Conservation (phyloP, 2,797 vertebrate genomes). For the Peromyscus melanophrys region DNA sequence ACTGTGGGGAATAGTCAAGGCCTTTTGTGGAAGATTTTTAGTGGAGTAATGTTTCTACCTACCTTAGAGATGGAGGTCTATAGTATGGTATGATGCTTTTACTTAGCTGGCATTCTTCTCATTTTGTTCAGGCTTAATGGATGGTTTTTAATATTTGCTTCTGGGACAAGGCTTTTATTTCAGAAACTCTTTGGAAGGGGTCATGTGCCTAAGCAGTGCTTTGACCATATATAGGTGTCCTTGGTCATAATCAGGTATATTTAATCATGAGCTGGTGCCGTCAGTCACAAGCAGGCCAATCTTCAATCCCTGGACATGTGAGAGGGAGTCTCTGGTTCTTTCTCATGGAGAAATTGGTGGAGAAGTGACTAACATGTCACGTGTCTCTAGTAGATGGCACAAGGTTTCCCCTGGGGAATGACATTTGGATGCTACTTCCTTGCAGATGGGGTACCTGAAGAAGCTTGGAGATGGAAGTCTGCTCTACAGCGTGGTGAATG, state of each 20-base stretch:
- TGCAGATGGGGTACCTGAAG: conserved; percentile 96
- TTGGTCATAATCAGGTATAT: neutral
- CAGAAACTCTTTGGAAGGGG: neutral
- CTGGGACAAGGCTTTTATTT: neutral
- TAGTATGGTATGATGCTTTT: rapidly evolving
- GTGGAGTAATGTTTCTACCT: rapidly evolving
- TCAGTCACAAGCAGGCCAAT: neutral
- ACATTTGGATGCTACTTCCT: conserved; percentile 68
- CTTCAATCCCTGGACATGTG: neutral
- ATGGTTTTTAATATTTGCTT: neutral
- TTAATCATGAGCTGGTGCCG: neutral
- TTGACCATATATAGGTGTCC: neutral
- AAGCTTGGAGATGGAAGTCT: conserved; percentile 94
- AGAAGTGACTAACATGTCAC: neutral
- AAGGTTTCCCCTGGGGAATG: neutral
- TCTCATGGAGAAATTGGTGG: rapidly evolving
- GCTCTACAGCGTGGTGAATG: conserved; percentile 96
- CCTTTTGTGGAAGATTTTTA: neutral
- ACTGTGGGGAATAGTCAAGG: too few species aligned
- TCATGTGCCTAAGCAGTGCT: neutral
- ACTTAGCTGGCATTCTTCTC: neutral
- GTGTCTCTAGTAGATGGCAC: neutral
- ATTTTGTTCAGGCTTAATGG: neutral
- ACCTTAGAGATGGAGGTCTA: neutral
- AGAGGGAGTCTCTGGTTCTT: neutral